Conservation (phyloP, 2,888 invertebrate species). For the Limulus polyphemus region DNA sequence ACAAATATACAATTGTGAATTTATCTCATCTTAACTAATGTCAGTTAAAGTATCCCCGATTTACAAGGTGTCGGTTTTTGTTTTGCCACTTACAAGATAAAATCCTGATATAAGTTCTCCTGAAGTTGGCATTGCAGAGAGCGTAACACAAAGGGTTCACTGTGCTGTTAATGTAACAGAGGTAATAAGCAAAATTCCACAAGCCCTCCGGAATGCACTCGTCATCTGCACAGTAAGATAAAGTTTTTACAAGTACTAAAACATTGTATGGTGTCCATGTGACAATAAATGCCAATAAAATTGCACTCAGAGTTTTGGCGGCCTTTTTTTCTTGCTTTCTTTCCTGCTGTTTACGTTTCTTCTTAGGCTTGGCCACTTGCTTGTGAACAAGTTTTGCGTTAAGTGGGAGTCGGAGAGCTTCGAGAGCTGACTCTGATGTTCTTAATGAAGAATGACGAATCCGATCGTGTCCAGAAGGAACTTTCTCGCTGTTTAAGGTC, state of each 20-base stretch:
- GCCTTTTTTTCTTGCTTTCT: slow-evolving; percentile 94
- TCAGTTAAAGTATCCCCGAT: slow-evolving; percentile 32
- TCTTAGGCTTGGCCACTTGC: slow-evolving; percentile 36
- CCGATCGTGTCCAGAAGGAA: neutral
- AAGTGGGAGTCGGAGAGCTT: slow-evolving; percentile 25
- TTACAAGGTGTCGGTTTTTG: slow-evolving; percentile 69
- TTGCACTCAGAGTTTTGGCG: slow-evolving; percentile 93
- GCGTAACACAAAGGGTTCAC: slow-evolving; percentile 98
- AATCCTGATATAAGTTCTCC: slow-evolving; percentile 88
- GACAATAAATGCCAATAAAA: slow-evolving; percentile 89
- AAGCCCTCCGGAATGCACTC: slow-evolving; percentile 72
- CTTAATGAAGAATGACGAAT: slow-evolving; percentile 7
- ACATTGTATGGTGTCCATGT: slow-evolving; percentile 99
- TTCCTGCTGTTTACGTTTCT: slow-evolving; percentile 80
- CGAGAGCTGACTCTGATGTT: slow-evolving; percentile 18
- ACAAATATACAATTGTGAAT: too few species aligned
- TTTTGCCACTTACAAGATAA: slow-evolving; percentile 91
- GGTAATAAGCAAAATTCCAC: slow-evolving; percentile 93
- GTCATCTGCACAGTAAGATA: slow-evolving; percentile 58
- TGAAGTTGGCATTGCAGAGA: slow-evolving; percentile 91
- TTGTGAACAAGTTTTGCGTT: slow-evolving; percentile 61
- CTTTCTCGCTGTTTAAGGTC: slow-evolving; percentile 1
- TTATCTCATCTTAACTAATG: too few species aligned
- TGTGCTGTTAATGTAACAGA: slow-evolving; percentile 98
- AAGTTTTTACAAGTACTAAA: slow-evolving; percentile 71